These are phyloP conservation scores for Formica selysi DNA, from an alignment of 1,140 invertebrate genomes.

Conservation along the genomic window DNA sequence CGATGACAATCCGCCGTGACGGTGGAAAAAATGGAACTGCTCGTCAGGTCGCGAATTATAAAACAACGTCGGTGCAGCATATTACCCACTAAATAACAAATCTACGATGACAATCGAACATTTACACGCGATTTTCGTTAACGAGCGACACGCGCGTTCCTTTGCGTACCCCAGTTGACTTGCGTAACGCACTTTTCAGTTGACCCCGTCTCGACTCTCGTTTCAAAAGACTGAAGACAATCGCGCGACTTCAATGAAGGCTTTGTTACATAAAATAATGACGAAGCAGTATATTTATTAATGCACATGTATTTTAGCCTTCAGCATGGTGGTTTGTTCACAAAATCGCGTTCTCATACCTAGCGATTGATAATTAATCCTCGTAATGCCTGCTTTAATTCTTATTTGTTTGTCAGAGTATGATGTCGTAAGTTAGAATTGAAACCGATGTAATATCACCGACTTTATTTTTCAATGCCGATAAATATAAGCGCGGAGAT, in stretches of 20 bases:
- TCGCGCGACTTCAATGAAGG: conserved; percentile 3
- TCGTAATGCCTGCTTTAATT: not conserved
- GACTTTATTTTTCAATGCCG: not conserved
- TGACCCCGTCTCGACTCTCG: not conserved
- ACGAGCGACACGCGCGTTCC: not conserved
- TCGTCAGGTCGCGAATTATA: conserved; percentile 53
- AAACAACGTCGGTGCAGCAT: conserved; percentile 8
- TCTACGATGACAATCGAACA: conserved; percentile 18
- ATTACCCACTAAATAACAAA: conserved; percentile 9
- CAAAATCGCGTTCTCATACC: not conserved
- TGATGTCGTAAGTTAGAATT: not conserved
- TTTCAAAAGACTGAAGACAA: conserved; percentile 3
- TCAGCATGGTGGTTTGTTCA: not conserved
- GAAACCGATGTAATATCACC: not conserved
- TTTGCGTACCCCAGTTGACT: not conserved
- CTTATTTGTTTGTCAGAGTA: not conserved
- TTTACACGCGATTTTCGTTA: conserved; percentile 42
- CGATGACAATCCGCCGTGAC: conserved; percentile 12
- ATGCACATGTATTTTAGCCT: conserved; percentile 35
- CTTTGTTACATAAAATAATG: conserved; percentile 43
- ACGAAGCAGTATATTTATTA: conserved; percentile 20
- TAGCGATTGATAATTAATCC: not conserved
- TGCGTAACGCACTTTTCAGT: conserved; percentile 7
- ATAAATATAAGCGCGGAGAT: not conserved
- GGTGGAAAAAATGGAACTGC: conserved; percentile 45